Evolutionary conservation across 2,888 invertebrate genomes (phyloP), one percentile per base, ranked within the genome.

Genomic region (Aphrophora alni): DNA sequence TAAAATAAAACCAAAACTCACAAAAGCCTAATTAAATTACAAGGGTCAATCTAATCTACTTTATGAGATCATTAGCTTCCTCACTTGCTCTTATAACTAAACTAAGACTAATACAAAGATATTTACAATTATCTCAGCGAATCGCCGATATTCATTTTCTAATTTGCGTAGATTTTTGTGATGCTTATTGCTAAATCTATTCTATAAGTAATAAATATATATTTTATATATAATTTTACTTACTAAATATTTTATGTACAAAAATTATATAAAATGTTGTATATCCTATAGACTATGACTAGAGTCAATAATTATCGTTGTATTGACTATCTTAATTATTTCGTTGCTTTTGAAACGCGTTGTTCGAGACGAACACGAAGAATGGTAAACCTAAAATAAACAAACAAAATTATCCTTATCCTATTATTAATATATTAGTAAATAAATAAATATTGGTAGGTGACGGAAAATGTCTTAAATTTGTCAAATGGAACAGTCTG

Each of bases 331-430:
- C 38, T 68, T 79, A 74, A 79, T 38, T 79, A 79, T 74, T 79
- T 79, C 78, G 78, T 79, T 79, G 78, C 74, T 79, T n/a, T 79
- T 59, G 78, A 79, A 79, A 79, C 78, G 38, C 74, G 74, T 79
- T 79, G 78, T 79, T 79, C 78, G 17, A 33, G 10, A 27, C 12
- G 78, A 79, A 79, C 78, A 79, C 68, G 78, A 74, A 17, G 10
- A 78, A 44, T 27, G 72, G 51, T 72, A 44, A 77, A 77, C n/a
- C 24, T 25, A 59, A 14, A 44, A 44, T 10, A 33, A 33, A 33
- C 33, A 10, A 33, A 33, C n/a, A 33, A 7, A 33, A 33, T 33
- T 7, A 33, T 7, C 10, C 33, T 33, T 33, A 33, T 33, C 10
- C 10, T 33, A 33, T 4, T 33, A 4, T 33, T 33, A 10, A n/a